phyloP scores from a whole-genome alignment of 2,888 invertebrate genomes.

The Tinea trinotella region DNA sequence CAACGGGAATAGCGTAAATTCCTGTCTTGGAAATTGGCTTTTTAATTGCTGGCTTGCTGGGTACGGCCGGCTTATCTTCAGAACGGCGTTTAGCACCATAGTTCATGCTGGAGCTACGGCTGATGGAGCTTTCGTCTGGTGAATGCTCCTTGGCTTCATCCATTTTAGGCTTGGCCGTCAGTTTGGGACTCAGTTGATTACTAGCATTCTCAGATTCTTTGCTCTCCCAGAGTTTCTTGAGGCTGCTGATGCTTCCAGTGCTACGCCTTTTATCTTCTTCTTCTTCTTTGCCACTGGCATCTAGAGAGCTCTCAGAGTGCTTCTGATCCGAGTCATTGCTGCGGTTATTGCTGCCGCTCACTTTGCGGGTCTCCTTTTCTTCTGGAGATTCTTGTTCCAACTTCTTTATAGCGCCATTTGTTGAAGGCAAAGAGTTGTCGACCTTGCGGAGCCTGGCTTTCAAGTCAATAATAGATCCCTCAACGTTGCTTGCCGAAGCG shows the following conservation, averaged over 20 bases:
- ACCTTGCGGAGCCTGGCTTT: slow-evolving; percentile 89
- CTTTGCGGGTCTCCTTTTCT: slow-evolving; percentile 37
- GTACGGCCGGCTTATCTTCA: slow-evolving; percentile 75
- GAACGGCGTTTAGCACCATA: slow-evolving; percentile 26
- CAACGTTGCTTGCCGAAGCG: slow-evolving; percentile 68
- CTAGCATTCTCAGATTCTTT: slow-evolving; percentile 70
- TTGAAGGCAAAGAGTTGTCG: slow-evolving; percentile 61
- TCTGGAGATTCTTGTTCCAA: slow-evolving; percentile 37
- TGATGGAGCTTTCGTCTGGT: slow-evolving; percentile 34
- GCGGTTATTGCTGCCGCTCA: slow-evolving; percentile 32
- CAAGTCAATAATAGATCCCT: slow-evolving; percentile 82
- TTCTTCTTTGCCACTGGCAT: slow-evolving; percentile 61
- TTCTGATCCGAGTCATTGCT: slow-evolving; percentile 61
- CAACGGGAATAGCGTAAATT: slow-evolving; percentile 84
- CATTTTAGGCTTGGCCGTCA: slow-evolving; percentile 38
- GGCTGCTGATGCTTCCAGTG: slow-evolving; percentile 92
- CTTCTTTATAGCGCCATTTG: slow-evolving; percentile 48
- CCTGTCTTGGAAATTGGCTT: slow-evolving; percentile 70
- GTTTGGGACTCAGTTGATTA: slow-evolving; percentile 77
- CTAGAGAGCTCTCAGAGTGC: slow-evolving; percentile 43
- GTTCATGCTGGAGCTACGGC: slow-evolving; percentile 32
- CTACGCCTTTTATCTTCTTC: slow-evolving; percentile 90
- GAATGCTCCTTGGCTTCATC: slow-evolving; percentile 39
- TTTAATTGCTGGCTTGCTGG: slow-evolving; percentile 75
- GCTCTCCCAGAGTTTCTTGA: slow-evolving; percentile 94